phyloP scores from a whole-genome alignment of 2,888 invertebrate species.

The Pyralis farinalis region DNA sequence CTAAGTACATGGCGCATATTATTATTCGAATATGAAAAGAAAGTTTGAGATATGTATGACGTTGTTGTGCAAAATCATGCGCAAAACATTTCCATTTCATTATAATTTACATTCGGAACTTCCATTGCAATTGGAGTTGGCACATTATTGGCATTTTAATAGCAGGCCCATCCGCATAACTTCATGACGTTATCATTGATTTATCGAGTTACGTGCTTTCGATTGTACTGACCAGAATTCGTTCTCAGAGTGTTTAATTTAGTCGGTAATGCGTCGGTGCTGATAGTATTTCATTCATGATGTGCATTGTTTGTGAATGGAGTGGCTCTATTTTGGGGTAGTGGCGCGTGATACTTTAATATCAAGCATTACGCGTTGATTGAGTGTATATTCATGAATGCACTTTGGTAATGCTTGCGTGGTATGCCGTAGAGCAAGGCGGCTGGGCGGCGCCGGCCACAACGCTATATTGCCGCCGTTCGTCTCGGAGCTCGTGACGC shows the following conservation, averaged over 20 bases:
- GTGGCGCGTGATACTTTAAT: conserved; percentile 56
- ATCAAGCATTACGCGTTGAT: conserved; percentile 45
- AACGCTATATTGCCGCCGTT: conserved; percentile 12
- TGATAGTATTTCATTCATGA: conserved; percentile 58
- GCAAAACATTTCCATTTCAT: conserved; percentile 38
- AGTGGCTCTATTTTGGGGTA: conserved; percentile 57
- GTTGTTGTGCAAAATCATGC: conserved; percentile 23
- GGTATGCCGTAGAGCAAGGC: conserved; percentile 33
- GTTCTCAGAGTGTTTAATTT: conserved; percentile 50
- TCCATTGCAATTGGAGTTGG: conserved; percentile 59
- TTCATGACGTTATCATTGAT: conserved; percentile 63
- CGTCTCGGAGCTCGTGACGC: too few species aligned
- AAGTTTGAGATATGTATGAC: not conserved
- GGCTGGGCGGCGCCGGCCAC: conserved; percentile 10
- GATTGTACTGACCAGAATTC: conserved; percentile 47
- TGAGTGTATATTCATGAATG: conserved; percentile 55
- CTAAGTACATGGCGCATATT: too few species aligned
- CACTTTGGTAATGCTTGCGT: conserved; percentile 43
- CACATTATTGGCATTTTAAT: conserved; percentile 69
- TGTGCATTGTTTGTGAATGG: conserved; percentile 67
- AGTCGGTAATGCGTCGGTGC: conserved; percentile 48
- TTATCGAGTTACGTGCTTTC: conserved; percentile 52
- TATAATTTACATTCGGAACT: conserved; percentile 42
- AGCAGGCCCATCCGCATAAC: conserved; percentile 64
- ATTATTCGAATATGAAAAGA: too few species aligned